Evolutionary conservation across 2,113 vertebrate genomes (phyloP).

Genomic region (Sturnus vulgaris): DNA sequence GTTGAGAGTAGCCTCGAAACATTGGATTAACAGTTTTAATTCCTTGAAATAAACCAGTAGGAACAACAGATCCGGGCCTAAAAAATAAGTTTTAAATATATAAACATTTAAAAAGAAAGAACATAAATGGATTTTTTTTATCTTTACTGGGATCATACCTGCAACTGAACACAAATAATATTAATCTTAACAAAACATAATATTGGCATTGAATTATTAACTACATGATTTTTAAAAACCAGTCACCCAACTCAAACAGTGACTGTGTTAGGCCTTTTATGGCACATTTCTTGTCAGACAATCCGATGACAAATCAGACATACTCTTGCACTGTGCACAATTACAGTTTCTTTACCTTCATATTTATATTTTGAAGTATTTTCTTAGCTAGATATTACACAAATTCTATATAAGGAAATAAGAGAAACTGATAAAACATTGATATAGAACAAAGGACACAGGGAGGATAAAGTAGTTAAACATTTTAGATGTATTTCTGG

Average conservation of each 20-base stretch:
- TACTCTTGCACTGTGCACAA: background rate
- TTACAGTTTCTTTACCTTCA: background rate
- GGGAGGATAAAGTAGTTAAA: background rate
- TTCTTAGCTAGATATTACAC: background rate
- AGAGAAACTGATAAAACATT: background rate
- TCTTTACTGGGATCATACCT: background rate
- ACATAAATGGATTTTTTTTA: background rate
- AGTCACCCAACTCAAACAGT: background rate
- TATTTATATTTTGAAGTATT: background rate
- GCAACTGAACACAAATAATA: background rate
- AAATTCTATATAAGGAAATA: background rate
- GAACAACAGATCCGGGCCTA: constrained; percentile 93
- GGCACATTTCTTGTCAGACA: background rate
- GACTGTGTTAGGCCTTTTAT: background rate
- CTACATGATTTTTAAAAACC: rapidly evolving
- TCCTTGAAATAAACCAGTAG: constrained; percentile 95
- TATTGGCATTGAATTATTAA: background rate
- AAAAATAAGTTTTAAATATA: background rate
- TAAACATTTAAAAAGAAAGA: background rate
- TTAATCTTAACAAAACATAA: background rate
- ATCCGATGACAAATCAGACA: background rate
- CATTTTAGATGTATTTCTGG: background rate
- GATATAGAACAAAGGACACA: background rate
- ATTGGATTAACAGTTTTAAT: constrained; percentile 97
- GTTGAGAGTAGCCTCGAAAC: constrained; percentile 96